Conservation (phyloP, 2,113 vertebrate genomes). For the Lophius piscatorius region DNA sequence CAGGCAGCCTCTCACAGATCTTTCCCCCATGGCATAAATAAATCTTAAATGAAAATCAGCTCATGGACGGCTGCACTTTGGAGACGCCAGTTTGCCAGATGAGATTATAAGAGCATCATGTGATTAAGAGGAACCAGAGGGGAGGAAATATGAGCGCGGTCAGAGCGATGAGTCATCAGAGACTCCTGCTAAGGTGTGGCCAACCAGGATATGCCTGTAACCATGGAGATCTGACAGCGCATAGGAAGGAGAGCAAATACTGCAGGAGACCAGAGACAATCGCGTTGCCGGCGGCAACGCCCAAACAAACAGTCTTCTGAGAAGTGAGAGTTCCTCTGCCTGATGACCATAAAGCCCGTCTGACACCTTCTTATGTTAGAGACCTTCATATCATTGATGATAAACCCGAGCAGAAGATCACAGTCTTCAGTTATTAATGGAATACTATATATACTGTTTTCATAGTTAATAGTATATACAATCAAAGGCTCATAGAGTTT, state of each 20-base stretch:
- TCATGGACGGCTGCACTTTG: conserved; percentile 14
- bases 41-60: no score
- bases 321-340: conserved; percentile 23
- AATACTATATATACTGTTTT: no score
- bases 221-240: conserved; percentile 53
- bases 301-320: conserved; percentile 45
- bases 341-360: no score
- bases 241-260: conserved; percentile 51
- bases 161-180: conserved; percentile 68
- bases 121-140: conserved; percentile 54
- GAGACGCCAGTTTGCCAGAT: conserved; percentile 19
- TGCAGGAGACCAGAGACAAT: conserved; percentile 33
- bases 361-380: no score
- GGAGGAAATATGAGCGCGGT: conserved; percentile 1
- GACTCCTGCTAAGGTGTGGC: conserved; percentile 52
- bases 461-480: no score
- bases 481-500: no score
- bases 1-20: no score
- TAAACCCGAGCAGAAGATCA: neutral
- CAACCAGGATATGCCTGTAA: conserved; percentile 28
- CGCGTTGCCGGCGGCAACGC: conserved; percentile 51
- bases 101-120: conserved; percentile 32
- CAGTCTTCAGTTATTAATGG: no score
- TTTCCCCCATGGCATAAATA: no score
- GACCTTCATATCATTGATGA: no score